Conservation (phyloP, 2,797 vertebrate species). For the Pipistrellus pygmaeus region DNA sequence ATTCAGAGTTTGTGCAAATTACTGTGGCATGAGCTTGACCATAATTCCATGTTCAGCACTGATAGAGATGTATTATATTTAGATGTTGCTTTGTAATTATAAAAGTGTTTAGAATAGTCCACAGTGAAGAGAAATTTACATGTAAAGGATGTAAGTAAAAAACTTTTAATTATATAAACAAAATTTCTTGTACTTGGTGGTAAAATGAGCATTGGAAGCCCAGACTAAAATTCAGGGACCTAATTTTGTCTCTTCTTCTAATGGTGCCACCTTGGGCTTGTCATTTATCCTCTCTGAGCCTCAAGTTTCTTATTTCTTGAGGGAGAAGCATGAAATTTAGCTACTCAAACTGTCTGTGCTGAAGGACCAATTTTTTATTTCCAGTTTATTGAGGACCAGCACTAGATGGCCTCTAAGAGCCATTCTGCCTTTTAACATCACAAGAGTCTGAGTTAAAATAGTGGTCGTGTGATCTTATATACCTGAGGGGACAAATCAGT, state of each 20-base stretch:
- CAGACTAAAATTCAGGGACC: neutral
- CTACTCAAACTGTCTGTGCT: neutral
- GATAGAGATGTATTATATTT: conserved; percentile 53
- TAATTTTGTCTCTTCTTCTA: neutral
- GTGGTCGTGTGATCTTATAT: neutral
- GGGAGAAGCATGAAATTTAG: neutral
- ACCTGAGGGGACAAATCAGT: neutral
- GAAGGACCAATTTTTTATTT: neutral
- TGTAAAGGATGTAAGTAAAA: conserved; percentile 13
- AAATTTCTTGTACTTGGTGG: neutral
- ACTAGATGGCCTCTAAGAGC: neutral
- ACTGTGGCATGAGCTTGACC: neutral
- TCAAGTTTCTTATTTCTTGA: conserved; percentile 34
- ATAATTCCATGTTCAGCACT: conserved; percentile 12
- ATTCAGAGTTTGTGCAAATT: neutral
- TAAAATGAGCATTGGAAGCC: neutral
- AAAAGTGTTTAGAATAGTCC: neutral
- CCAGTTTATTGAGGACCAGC: neutral
- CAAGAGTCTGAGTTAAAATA: neutral
- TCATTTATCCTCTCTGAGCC: neutral
- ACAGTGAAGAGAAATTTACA: neutral
- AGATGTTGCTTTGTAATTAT: conserved; percentile 9
- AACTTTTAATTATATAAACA: neutral
- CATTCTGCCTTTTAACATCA: neutral
- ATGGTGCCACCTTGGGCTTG: neutral